Evolutionary conservation across 1,140 invertebrate genomes (phyloP).

Genomic region (Neomicropteryx cornuta): DNA sequence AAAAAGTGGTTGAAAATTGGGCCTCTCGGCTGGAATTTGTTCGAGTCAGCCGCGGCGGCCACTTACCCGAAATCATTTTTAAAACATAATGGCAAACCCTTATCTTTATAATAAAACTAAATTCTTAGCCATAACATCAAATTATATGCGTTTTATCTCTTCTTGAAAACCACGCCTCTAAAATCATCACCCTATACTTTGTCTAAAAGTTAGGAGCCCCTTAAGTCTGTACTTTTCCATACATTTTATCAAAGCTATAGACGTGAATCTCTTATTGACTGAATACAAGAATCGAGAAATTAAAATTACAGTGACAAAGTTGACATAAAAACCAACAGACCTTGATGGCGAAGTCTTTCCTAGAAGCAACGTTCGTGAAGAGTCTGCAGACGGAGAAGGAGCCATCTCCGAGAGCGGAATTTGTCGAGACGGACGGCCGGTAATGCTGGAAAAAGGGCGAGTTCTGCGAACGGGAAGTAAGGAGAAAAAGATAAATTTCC

Average conservation of each 20-base stretch:
- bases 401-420: conserved; percentile 69
- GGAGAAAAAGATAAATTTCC: conserved; percentile 5
- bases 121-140: no score
- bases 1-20: no score
- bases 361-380: conserved; percentile 64
- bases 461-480: conserved; percentile 45
- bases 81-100: no score
- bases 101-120: no score
- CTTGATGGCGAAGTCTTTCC: conserved; percentile 78
- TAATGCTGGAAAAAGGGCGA: conserved; percentile 82
- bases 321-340: no score
- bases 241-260: no score
- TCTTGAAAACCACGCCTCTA: neutral
- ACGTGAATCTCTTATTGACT: neutral
- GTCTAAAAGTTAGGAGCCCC: neutral
- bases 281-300: neutral
- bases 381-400: conserved; percentile 81
- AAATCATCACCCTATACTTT: neutral
- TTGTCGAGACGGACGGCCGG: conserved; percentile 54
- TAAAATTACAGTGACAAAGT: neutral
- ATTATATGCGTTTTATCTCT: neutral
- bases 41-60: no score
- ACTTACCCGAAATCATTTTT: no score
- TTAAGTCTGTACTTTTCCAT: no score
- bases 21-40: no score